phyloP scores from a whole-genome alignment of 2,113 vertebrate genomes.

The Chaenogobius annularis region DNA sequence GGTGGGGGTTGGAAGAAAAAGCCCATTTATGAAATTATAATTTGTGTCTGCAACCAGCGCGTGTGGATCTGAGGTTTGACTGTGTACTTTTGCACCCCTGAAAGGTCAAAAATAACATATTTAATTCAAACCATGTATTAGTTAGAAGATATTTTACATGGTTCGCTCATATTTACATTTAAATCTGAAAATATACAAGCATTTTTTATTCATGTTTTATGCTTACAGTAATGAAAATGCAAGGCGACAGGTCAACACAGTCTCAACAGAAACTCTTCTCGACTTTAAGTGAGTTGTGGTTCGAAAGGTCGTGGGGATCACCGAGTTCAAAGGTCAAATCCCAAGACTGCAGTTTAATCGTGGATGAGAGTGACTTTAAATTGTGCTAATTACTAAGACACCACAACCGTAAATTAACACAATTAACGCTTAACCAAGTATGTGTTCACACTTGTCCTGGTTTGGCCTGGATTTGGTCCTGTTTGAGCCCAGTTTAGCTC shows the following conservation, averaged over 20 bases:
- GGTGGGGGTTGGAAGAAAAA: neutral
- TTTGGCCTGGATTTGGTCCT: too few species aligned
- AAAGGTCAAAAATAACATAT: neutral
- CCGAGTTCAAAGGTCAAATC: conserved; percentile 57
- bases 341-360: conserved; percentile 39
- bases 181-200: too few species aligned
- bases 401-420: neutral
- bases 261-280: conserved; percentile 1
- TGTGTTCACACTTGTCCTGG: neutral
- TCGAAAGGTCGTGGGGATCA: conserved; percentile 24
- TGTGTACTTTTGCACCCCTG: neutral
- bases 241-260: neutral
- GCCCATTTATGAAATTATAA: neutral
- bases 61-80: neutral
- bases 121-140: too few species aligned
- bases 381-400: conserved; percentile 38
- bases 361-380: conserved; percentile 22
- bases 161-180: too few species aligned
- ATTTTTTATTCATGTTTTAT: too few species aligned
- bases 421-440: neutral
- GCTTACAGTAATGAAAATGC: too few species aligned
- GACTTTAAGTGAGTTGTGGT: conserved; percentile 35
- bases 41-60: neutral
- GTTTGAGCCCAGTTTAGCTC: too few species aligned
- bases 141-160: too few species aligned